Evolutionary conservation across 2,113 vertebrate species (phyloP), one percentile per base, ranked within the genome.

Genomic region (Rhinoptilus africanus): DNA sequence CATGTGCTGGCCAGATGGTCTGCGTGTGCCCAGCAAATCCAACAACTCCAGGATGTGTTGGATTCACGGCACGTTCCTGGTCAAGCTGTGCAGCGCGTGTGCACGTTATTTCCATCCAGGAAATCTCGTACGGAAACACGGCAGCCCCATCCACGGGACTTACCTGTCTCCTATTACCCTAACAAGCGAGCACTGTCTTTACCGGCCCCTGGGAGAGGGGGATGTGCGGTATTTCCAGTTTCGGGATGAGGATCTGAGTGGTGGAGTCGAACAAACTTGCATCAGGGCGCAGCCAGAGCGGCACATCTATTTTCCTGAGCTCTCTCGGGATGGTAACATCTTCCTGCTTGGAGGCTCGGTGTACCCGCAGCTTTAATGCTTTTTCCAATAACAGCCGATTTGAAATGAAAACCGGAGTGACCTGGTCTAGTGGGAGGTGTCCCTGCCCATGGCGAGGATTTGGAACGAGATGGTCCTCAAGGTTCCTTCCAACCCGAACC

Each of bases 1-100:
- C 78, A 11, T 32, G 92, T 88, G 95, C 69, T 56, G 73, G 54
- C 64, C 95, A 88, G 89, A 90, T 77, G 92, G 93, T 69, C 39
- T 5, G 2, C 5, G 39, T 73, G 89, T 53, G 68, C 85, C 88
- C 91, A 27, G 93, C 69, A 45, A 68, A 88, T 54, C 85, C 88
- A 48, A 5, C 47, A 5, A 2, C 8, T 37, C 85, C 68, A 26
- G 85, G 89, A 35, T 21, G 59, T 4, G 57, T n/a, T 45, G 77
- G 64, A 59, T 72, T 84, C 22, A 0, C 41, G 4, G 60, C 56
- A 9, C 5, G 5, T 28, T 43, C 21, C 0, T 35, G 19, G n/a
- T 69, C 93, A 73, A 81, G 78, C 92, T 85, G 85, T 41, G 85
- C 59, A 7, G 81, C 0, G 26, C 81, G 30, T 57, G 85, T 39